phyloP scores from a whole-genome alignment of 2,113 vertebrate species.

The Corynorhinus townsendii region DNA sequence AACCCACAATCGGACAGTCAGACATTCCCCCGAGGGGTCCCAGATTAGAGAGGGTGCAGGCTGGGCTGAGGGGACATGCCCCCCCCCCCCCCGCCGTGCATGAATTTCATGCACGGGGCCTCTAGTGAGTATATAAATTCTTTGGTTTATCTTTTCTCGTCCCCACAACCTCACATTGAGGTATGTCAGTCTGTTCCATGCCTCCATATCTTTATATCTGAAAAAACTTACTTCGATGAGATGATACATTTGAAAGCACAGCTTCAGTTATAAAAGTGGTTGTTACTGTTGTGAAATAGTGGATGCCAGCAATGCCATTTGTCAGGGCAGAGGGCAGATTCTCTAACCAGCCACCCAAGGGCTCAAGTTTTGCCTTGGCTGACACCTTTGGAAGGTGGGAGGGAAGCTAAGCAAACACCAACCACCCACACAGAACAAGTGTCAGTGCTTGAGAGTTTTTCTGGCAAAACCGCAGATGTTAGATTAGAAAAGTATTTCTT shows the following conservation, averaged over 20 bases:
- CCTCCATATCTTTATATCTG: not conserved
- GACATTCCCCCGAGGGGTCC: too few relatives aligned
- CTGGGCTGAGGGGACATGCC: too few relatives aligned
- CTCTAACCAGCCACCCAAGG: not conserved
- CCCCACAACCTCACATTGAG: too few relatives aligned
- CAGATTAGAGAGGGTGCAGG: too few relatives aligned
- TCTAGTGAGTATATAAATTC: too few relatives aligned
- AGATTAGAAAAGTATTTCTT: not conserved
- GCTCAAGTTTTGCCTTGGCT: not conserved
- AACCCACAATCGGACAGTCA: too few relatives aligned
- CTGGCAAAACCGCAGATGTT: not conserved
- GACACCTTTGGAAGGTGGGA: not conserved
- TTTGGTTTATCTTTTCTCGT: too few relatives aligned
- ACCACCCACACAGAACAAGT: not conserved
- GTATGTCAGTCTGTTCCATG: too few relatives aligned
- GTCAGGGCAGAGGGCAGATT: not conserved
- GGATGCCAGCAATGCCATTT: not conserved
- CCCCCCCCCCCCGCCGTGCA: too few relatives aligned
- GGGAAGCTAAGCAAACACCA: not conserved
- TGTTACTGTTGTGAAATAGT: not conserved
- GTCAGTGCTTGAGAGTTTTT: not conserved
- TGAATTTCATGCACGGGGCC: too few relatives aligned
- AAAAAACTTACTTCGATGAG: slow-evolving; percentile 17
- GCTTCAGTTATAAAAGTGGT: not conserved
- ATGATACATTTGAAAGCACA: slow-evolving; percentile 6